Evolutionary conservation across 2,797 vertebrate genomes (phyloP).

Genomic region (Gymnoscopelus braueri): DNA sequence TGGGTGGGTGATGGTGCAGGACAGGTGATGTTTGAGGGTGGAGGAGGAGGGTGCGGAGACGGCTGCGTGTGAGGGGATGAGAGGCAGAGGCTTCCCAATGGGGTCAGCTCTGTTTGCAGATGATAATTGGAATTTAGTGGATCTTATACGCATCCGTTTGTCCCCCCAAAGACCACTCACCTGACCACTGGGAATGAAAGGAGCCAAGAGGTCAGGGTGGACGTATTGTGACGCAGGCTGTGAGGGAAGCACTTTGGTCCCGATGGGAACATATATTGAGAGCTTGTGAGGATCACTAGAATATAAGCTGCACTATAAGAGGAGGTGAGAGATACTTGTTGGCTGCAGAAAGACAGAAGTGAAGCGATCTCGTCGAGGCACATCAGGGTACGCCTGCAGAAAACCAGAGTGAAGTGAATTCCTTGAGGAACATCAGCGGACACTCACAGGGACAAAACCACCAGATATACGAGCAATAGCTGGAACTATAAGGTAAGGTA

Average conservation of each 20-base stretch:
- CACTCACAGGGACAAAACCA: slow-evolving; percentile 10
- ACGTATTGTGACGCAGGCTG: background rate
- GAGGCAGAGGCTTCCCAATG: background rate
- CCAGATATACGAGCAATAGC: background rate
- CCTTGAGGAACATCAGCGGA: background rate
- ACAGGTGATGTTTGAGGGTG: background rate
- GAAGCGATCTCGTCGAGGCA: no score
- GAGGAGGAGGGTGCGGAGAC: slow-evolving; percentile 2
- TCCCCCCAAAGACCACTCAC: slow-evolving; percentile 32
- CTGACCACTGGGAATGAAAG: slow-evolving; percentile 42
- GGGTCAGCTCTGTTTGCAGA: slow-evolving; percentile 69
- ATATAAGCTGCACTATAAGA: slow-evolving; percentile 6
- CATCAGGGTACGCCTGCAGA: no score
- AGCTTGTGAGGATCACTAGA: slow-evolving; percentile 28
- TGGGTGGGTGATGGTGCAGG: background rate
- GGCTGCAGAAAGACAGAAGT: slow-evolving; percentile 1
- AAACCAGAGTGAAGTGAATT: slow-evolving; percentile 2
- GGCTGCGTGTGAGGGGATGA: slow-evolving; percentile 5
- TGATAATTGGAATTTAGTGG: slow-evolving; percentile 72
- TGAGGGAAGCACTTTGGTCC: background rate
- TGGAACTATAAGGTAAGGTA: slow-evolving; percentile 56
- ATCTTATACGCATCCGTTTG: slow-evolving; percentile 39
- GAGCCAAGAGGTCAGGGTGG: slow-evolving; percentile 53
- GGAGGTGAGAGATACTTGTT: background rate
- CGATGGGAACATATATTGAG: slow-evolving; percentile 7